Evolutionary conservation across 2,888 invertebrate genomes (phyloP).

Genomic region (Frankliniella fusca): DNA sequence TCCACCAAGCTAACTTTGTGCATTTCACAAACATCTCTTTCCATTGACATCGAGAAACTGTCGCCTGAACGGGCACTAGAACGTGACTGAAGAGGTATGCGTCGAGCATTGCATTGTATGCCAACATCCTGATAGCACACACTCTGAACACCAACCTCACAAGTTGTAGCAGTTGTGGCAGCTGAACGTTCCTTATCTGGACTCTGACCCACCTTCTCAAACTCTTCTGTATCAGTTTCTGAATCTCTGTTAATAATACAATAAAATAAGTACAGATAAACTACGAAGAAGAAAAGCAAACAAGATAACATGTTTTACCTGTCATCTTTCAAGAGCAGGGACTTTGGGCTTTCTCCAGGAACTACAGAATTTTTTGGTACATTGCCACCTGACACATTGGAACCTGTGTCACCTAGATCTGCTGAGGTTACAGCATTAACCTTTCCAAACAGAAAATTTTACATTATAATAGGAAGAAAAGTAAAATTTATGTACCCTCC

Average conservation of each 20-base stretch:
- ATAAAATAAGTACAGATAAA: neutral
- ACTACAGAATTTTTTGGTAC: no score
- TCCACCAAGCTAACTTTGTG: neutral
- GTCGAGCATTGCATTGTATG: slow-evolving; percentile 6
- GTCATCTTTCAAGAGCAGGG: neutral
- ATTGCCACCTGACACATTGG: no score
- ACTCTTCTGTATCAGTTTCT: slow-evolving; percentile 76
- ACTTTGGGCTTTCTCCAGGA: neutral
- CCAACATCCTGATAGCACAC: slow-evolving; percentile 7
- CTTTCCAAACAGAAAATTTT: slow-evolving; percentile 37
- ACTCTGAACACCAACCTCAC: slow-evolving; percentile 54
- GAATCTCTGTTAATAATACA: slow-evolving; percentile 60
- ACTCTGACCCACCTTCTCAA: slow-evolving; percentile 70
- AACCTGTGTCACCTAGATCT: slow-evolving; percentile 36
- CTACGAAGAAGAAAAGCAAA: neutral
- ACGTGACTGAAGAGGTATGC: neutral
- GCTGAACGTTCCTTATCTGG: slow-evolving; percentile 46
- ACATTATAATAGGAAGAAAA: no score
- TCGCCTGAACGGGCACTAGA: neutral
- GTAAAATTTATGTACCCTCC: neutral
- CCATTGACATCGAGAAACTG: slow-evolving; percentile 9
- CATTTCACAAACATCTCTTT: slow-evolving; percentile 2
- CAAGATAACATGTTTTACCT: neutral
- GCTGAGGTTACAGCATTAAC: slow-evolving; percentile 41
- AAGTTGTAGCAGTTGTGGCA: slow-evolving; percentile 38